Base-by-base conservation (phyloP, 2,797 vertebrate species). In the Hapalemur alaotrensis region DNA sequence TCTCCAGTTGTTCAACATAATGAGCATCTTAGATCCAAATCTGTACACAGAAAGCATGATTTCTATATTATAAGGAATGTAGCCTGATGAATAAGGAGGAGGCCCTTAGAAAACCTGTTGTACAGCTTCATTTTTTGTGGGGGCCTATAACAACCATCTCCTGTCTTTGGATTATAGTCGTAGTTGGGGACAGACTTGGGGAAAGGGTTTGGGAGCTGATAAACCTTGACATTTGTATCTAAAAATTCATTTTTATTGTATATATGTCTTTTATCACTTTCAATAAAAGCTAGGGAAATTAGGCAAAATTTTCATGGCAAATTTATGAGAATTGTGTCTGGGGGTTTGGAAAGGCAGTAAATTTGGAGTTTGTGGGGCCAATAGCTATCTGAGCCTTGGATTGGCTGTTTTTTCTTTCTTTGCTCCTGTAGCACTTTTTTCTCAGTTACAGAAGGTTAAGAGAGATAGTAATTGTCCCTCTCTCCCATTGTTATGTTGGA, bases 171-270 rank as follows among this genome's bases (percentile, higher is more conserved):
- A 59, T 90, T 84, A 12, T 2, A 69, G 4, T 89, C 22, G 50
- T 73, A 69, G 17, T 12, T 30, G 25, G 41, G 41, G 65, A 89
- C 15, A 25, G 38, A 86, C 54, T 95, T 89, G 7, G 35, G 28
- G 22, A 92, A 93, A 88, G 54, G 15, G 17, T 8, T 86, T 83
- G 6, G 54, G 20, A 86, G 9, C 35, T 23, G 2, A 80, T 69
- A 80, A 93, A 95, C 11, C 63, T 96, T 96, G 35, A 52, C 11
- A 83, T 91, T 30, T 65, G 7, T 95, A 63, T 89, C 81, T 94
- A 57, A 80, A 95, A 95, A 50, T 32, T 92, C 32, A 79, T 28
- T 92, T 93, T 81, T 69, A 93, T 67, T 95, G 12, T 54, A 86
- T 75, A 75, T 69, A 46, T 6, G 8, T 93, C 69, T 83, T 93